Evolutionary conservation across 1,140 invertebrate genomes (phyloP).

Genomic region (Zophobas morio): DNA sequence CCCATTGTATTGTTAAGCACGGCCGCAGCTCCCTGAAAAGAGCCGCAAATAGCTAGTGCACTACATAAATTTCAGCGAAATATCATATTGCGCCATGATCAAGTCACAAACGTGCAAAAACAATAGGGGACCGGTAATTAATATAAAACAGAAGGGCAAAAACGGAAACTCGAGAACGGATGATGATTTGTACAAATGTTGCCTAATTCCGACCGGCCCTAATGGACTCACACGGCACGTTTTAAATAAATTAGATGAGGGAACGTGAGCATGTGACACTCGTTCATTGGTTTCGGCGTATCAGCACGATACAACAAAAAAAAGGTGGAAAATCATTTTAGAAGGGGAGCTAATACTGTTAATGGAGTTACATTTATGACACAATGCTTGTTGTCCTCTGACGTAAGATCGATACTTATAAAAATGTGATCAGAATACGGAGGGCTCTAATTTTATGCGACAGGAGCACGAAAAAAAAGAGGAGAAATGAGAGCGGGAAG

Average conservation of each 20-base stretch:
- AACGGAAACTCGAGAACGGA: slow-evolving; percentile 29
- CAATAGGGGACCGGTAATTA: slow-evolving; percentile 38
- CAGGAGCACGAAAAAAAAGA: too few relatives aligned
- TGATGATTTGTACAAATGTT: slow-evolving; percentile 42
- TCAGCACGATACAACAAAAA: too few relatives aligned
- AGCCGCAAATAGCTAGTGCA: slow-evolving; percentile 17
- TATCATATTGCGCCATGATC: slow-evolving; percentile 36
- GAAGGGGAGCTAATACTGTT: too few relatives aligned
- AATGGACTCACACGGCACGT: slow-evolving; percentile 22
- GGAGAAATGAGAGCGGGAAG: too few relatives aligned
- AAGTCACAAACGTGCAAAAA: slow-evolving; percentile 37
- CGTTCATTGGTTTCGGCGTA: background rate
- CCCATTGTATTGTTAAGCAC: slow-evolving; percentile 15
- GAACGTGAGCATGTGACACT: slow-evolving; percentile 1
- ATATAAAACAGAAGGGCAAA: slow-evolving; percentile 36
- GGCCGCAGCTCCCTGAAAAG: slow-evolving; percentile 7
- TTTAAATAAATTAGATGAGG: slow-evolving; percentile 32
- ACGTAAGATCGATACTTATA: too few relatives aligned
- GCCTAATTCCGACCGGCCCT: slow-evolving; percentile 30
- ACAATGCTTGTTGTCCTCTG: too few relatives aligned
- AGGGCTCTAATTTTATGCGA: too few relatives aligned
- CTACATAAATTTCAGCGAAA: slow-evolving; percentile 28
- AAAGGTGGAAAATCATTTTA: too few relatives aligned
- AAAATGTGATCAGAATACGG: too few relatives aligned
- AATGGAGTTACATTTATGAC: too few relatives aligned